Conservation (phyloP, 2,113 vertebrate species). For the Pica pica region DNA sequence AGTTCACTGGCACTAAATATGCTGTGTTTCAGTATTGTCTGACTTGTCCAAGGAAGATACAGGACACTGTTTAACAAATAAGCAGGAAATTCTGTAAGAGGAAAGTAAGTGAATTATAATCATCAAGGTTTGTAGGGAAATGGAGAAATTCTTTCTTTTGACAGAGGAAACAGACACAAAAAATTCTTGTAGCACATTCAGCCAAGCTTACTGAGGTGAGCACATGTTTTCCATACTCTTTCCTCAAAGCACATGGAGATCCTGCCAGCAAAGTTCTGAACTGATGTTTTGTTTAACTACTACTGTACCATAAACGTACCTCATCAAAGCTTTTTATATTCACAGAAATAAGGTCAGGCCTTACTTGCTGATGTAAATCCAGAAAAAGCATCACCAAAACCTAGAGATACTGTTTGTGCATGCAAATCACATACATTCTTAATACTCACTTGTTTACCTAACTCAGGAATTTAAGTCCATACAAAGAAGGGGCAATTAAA, state of each 20-base stretch:
- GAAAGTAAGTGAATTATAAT: neutral
- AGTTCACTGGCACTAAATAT: neutral
- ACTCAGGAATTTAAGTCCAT: neutral
- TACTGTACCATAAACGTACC: neutral
- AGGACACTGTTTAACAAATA: neutral
- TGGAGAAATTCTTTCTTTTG: neutral
- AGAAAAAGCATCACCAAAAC: neutral
- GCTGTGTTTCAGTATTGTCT: neutral
- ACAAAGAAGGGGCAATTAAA: neutral
- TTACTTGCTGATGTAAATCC: neutral
- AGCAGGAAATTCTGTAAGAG: neutral
- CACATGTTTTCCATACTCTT: neutral
- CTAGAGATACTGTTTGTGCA: neutral
- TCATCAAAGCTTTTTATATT: neutral
- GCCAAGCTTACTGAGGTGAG: neutral
- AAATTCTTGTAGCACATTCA: neutral
- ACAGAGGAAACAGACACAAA: neutral
- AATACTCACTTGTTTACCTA: neutral
- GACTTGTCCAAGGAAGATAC: neutral
- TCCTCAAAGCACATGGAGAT: neutral
- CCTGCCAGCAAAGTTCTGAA: neutral
- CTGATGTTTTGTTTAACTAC: neutral
- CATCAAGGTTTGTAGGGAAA: neutral
- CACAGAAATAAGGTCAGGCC: neutral
- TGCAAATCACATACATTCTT: neutral